Conservation (phyloP, 2,797 vertebrate species). For the Gambelia wislizenii region DNA sequence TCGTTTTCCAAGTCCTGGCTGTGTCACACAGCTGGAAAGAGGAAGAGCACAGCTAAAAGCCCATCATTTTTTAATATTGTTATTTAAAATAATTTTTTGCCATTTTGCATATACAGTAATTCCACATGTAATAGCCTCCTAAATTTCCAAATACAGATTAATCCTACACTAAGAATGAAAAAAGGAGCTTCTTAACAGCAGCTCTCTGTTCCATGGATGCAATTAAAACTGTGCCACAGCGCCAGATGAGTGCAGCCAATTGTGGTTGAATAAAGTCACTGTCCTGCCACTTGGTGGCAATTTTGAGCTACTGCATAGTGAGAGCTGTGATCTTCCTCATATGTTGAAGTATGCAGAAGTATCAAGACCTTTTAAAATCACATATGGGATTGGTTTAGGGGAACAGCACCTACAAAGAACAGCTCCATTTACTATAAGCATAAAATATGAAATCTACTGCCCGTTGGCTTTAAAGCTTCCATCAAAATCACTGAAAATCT, state of each 20-base stretch:
- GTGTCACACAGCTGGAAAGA: not conserved
- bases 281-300: constrained; percentile 78
- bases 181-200: constrained; percentile 66
- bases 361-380: constrained; percentile 57
- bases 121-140: constrained; percentile 36
- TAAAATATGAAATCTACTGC: constrained; percentile 45
- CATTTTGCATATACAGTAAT: constrained; percentile 37
- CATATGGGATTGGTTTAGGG: constrained; percentile 49
- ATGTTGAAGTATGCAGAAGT: constrained; percentile 51
- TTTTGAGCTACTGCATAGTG: constrained; percentile 75
- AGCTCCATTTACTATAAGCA: constrained; percentile 44
- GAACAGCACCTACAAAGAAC: not conserved
- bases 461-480: constrained; percentile 50
- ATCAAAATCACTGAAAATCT: constrained; percentile 52
- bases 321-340: constrained; percentile 39
- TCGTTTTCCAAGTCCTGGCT: not conserved
- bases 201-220: constrained; percentile 60
- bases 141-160: constrained; percentile 70
- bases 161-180: constrained; percentile 58
- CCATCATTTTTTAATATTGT: constrained; percentile 30
- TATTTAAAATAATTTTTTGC: constrained; percentile 22
- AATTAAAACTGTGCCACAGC: constrained; percentile 62
- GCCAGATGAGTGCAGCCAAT: constrained; percentile 54
- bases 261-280: constrained; percentile 60
- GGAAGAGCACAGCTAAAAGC: not conserved